These are phyloP conservation scores for Ormyrus nitidulus DNA, from an alignment of 2,888 invertebrate genomes.

Conservation along the genomic window DNA sequence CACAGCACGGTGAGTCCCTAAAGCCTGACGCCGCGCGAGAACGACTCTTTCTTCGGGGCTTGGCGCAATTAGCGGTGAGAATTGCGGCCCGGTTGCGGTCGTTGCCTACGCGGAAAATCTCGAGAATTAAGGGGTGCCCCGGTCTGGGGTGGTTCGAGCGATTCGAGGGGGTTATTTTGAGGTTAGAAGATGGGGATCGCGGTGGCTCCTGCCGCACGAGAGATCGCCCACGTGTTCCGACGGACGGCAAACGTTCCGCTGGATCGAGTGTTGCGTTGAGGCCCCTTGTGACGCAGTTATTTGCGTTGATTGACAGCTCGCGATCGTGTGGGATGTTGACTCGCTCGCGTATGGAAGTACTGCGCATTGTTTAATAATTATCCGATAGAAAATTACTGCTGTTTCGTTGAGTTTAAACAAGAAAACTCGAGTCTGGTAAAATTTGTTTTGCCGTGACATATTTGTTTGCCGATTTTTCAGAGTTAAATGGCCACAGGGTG, in stretches of 20 bases:
- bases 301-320: neutral
- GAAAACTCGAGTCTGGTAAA: no score
- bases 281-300: neutral
- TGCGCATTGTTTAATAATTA: neutral
- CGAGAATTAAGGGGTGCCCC: neutral
- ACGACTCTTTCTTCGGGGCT: slow-evolving; percentile 16
- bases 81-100: no score
- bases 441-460: no score
- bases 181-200: slow-evolving; percentile 45
- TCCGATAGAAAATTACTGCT: no score
- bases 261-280: slow-evolving; percentile 12
- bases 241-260: slow-evolving; percentile 50
- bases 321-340: neutral
- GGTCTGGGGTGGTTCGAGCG: neutral
- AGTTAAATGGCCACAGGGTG: no score
- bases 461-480: no score
- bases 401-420: no score
- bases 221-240: slow-evolving; percentile 54
- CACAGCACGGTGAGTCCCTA: slow-evolving; percentile 42
- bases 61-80: no score
- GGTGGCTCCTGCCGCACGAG: slow-evolving; percentile 28
- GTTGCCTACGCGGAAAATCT: no score
- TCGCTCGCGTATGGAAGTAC: neutral
- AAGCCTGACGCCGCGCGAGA: neutral
- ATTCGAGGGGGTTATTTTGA: slow-evolving; percentile 31